A percentile compares a stretch with the other conserved stretches of the same genome.
phyloP scores from a whole-genome alignment of 64 coral and sea anemone genomes.

The Astreopora myriophthalma region DNA sequence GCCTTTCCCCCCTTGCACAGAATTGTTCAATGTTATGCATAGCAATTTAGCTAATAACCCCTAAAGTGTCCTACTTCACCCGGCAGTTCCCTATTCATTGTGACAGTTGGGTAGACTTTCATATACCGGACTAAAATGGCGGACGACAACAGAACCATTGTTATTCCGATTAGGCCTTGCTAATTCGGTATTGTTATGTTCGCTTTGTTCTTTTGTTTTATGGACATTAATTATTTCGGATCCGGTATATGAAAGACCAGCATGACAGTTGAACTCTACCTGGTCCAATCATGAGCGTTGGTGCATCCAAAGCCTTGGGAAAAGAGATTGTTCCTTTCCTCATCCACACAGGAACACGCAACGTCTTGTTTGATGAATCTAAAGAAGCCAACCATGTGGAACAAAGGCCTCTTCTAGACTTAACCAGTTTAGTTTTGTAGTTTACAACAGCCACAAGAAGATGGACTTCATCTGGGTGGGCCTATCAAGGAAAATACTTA shows the following conservation, averaged over 20 bases:
- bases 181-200: too few species aligned
- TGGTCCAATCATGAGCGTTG: slow-evolving; percentile 95
- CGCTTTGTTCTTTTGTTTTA: too few species aligned
- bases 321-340: slow-evolving; percentile 82
- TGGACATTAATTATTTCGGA: too few species aligned
- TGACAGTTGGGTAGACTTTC: too few species aligned
- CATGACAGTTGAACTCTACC: slow-evolving; percentile 14
- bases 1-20: too few species aligned
- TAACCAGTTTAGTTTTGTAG: slow-evolving; percentile 88
- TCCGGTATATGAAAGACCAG: too few species aligned
- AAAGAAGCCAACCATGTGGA: slow-evolving; percentile 95
- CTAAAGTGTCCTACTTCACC: neutral
- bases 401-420: slow-evolving; percentile 85
- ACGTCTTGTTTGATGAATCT: neutral
- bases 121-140: too few species aligned
- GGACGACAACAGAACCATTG: too few species aligned
- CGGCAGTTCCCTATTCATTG: too few species aligned
- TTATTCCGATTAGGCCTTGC: too few species aligned
- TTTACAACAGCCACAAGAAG: slow-evolving; percentile 94
- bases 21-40: too few species aligned
- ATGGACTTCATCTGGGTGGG: slow-evolving; percentile 82
- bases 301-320: slow-evolving; percentile 64
- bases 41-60: neutral
- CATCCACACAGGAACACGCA: slow-evolving; percentile 80
- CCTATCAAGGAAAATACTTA: slow-evolving; percentile 14